These are phyloP conservation scores for Argentina silus DNA, from an alignment of 2,797 vertebrate genomes.

Conservation along the genomic window DNA sequence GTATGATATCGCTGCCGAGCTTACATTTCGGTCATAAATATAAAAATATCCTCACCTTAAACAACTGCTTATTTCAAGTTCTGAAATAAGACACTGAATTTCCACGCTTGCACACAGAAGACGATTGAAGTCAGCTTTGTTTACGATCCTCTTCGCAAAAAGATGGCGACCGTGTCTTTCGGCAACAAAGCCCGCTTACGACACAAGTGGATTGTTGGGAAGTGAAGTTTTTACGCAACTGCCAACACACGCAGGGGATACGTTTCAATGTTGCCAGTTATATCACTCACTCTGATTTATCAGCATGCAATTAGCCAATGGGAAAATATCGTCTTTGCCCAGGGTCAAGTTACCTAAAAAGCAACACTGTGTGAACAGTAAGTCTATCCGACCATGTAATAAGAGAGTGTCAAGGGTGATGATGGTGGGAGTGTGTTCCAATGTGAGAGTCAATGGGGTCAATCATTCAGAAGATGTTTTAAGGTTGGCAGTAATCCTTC, in stretches of 20 bases:
- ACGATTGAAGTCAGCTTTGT: conserved; percentile 5
- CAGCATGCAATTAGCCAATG: too few relatives aligned
- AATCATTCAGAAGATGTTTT: not conserved
- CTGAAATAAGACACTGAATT: conserved; percentile 29
- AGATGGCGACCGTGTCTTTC: conserved; percentile 21
- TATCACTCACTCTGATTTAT: too few relatives aligned
- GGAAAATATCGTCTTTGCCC: too few relatives aligned
- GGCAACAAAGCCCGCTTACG: not conserved
- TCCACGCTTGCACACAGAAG: not conserved
- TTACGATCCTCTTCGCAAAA: not conserved
- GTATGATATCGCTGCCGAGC: too few relatives aligned
- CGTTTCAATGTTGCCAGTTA: not conserved
- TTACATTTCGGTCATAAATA: conserved; percentile 12
- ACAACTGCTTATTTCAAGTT: conserved; percentile 13
- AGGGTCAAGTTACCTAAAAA: too few relatives aligned
- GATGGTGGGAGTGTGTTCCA: too few relatives aligned
- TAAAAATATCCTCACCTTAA: conserved; percentile 34
- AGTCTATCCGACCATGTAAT: too few relatives aligned
- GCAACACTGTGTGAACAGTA: too few relatives aligned
- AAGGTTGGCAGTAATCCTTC: too few relatives aligned
- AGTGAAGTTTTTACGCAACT: not conserved
- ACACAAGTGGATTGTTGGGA: not conserved
- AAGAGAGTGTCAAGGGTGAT: too few relatives aligned
- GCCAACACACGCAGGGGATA: not conserved
- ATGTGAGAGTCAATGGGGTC: too few relatives aligned